Conservation (phyloP, 35 echinoderm and acorn worm species). For the Lytechinus variegatus region DNA sequence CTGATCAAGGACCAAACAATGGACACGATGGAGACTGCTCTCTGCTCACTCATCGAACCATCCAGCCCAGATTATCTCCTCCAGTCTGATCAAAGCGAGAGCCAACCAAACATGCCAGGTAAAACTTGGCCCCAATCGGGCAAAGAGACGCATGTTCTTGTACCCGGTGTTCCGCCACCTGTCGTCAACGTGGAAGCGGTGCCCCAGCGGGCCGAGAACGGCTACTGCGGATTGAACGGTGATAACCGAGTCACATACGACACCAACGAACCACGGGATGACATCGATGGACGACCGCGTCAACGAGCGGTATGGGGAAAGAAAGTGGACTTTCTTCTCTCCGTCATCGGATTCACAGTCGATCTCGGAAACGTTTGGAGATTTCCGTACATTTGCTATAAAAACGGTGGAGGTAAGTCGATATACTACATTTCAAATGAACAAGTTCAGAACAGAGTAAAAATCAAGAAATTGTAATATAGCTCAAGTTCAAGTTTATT, state of each 20-base stretch:
- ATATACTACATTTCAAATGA: not conserved
- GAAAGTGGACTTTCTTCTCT: constrained; percentile 91
- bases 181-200: not conserved
- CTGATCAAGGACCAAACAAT: not conserved
- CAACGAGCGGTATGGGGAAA: constrained; percentile 69
- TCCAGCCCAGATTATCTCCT: not conserved
- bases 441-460: too few species aligned
- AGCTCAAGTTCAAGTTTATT: too few species aligned
- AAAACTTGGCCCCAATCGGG: constrained; percentile 33
- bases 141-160: constrained; percentile 26
- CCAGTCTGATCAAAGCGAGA: not conserved
- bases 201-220: not conserved
- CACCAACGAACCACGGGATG: not conserved
- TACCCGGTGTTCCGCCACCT: not conserved
- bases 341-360: constrained; percentile 91
- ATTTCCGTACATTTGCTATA: constrained; percentile 96
- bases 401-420: constrained; percentile 94
- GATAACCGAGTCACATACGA: not conserved
- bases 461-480: too few species aligned
- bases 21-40: constrained; percentile 23
- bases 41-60: constrained; percentile 17
- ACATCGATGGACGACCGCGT: not conserved
- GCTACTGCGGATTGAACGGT: not conserved
- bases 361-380: constrained; percentile 95
- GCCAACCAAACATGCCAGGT: not conserved